phyloP scores from a whole-genome alignment of 2,113 vertebrate species.

The Pogona vitticeps region DNA sequence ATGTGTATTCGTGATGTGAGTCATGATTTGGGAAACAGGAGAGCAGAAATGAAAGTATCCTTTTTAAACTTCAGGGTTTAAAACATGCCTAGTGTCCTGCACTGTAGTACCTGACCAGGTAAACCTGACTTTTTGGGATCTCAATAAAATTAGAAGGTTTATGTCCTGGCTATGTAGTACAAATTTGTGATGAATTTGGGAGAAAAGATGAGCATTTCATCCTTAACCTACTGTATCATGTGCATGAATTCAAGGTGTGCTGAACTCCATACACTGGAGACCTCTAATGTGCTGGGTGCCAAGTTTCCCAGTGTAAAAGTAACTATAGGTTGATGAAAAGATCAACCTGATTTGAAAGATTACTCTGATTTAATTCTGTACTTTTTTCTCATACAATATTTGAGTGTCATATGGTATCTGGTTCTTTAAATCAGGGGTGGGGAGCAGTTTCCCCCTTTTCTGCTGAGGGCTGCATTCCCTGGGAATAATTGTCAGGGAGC shows the following conservation, averaged over 20 bases:
- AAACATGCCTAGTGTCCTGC: constrained; percentile 64
- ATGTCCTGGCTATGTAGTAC: constrained; percentile 60
- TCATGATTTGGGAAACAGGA: constrained; percentile 66
- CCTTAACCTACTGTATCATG: constrained; percentile 67
- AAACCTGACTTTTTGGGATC: constrained; percentile 63
- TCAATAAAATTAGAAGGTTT: constrained; percentile 69
- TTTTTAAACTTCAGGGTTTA: constrained; percentile 64
- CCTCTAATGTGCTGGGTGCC: constrained; percentile 61
- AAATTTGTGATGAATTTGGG: constrained; percentile 66
- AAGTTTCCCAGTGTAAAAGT: constrained; percentile 65
- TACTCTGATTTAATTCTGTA: constrained; percentile 64
- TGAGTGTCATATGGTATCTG: constrained; percentile 51
- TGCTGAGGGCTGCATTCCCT: background rate
- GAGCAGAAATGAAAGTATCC: constrained; percentile 59
- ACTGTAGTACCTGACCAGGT: constrained; percentile 48
- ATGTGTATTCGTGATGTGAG: constrained; percentile 55
- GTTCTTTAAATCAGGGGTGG: constrained; percentile 27
- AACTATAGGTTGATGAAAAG: constrained; percentile 60
- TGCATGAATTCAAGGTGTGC: constrained; percentile 63
- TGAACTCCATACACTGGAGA: constrained; percentile 63
- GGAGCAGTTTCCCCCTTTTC: background rate
- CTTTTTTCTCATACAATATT: constrained; percentile 69
- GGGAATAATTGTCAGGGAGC: background rate
- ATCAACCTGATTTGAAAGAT: constrained; percentile 61
- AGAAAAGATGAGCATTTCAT: constrained; percentile 68